Percentiles rank a stretch among this genome's conserved stretches.
These are phyloP conservation scores for Gryllus longicercus DNA, from an alignment of 2,888 invertebrate genomes.

Conservation along the genomic window DNA sequence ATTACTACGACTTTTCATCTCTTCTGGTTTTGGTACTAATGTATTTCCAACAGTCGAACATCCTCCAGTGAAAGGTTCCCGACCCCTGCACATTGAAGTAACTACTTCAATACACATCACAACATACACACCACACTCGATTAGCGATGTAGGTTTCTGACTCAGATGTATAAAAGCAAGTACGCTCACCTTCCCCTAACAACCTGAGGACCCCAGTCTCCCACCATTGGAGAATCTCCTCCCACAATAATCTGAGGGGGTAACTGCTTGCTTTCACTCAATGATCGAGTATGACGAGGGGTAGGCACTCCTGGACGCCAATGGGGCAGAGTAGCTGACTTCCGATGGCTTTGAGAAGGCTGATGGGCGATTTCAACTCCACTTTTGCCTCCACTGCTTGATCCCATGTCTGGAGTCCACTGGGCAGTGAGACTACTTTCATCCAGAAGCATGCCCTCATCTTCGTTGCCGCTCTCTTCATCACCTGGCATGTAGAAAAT, in stretches of 20 bases:
- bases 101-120: too few relatives aligned
- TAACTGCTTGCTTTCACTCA: conserved; percentile 42
- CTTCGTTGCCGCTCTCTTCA: conserved; percentile 27
- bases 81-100: not conserved
- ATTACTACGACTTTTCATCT: not conserved
- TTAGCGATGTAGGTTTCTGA: not conserved
- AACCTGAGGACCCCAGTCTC: conserved; percentile 25
- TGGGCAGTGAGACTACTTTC: conserved; percentile 21
- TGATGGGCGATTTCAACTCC: not conserved
- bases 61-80: not conserved
- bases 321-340: conserved; percentile 33
- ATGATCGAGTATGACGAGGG: conserved; percentile 41
- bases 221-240: not conserved
- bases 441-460: conserved; percentile 27
- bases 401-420: not conserved
- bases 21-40: not conserved
- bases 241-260: not conserved
- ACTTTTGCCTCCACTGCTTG: not conserved
- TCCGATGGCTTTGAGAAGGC: conserved; percentile 25
- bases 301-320: conserved; percentile 22
- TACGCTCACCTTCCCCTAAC: conserved; percentile 18
- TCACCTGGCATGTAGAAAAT: conserved; percentile 28
- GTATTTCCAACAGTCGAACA: not conserved
- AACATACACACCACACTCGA: not conserved
- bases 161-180: not conserved